A percentile compares a stretch with the other conserved stretches of the same genome.
These are phyloP conservation scores for Drosophila peninsularis DNA, from an alignment of 2,888 invertebrate genomes.

Conservation along the genomic window DNA sequence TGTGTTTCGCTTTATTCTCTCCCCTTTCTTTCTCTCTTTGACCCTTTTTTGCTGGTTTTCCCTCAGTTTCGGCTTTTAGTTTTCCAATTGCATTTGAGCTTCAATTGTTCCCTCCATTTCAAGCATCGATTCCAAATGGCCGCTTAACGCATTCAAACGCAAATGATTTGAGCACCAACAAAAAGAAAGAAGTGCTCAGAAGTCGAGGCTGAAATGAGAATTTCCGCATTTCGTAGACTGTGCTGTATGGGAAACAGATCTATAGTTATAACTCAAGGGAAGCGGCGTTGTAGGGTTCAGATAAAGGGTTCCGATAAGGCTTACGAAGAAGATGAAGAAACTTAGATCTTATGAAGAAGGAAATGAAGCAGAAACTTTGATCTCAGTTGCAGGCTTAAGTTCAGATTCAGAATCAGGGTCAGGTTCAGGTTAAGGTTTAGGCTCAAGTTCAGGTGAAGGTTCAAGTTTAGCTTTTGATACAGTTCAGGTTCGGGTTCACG, in stretches of 20 bases:
- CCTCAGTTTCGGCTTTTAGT: slow-evolving; percentile 23
- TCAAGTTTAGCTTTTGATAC: no score
- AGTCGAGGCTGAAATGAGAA: slow-evolving; percentile 15
- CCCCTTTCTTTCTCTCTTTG: slow-evolving; percentile 16
- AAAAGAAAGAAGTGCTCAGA: slow-evolving; percentile 2
- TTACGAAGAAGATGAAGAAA: no score
- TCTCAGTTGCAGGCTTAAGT: no score
- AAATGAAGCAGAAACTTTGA: no score
- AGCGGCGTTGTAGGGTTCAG: no score
- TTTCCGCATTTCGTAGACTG: background rate
- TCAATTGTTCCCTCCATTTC: slow-evolving; percentile 30
- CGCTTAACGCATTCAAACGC: slow-evolving; percentile 53
- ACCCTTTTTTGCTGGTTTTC: slow-evolving; percentile 44
- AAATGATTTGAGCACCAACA: slow-evolving; percentile 49
- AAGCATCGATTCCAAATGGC: slow-evolving; percentile 18
- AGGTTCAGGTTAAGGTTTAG: background rate
- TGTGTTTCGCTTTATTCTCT: slow-evolving; percentile 59
- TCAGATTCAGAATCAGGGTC: background rate
- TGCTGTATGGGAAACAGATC: background rate
- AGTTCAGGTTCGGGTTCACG: no score
- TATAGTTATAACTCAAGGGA: background rate
- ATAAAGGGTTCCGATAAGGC: no score
- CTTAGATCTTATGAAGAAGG: no score
- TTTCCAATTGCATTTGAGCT: slow-evolving; percentile 59
- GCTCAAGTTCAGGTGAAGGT: background rate